Base-by-base conservation (phyloP, 37 sponge, comb jelly and placozoan species). In the Cliona cf. orientalis region DNA sequence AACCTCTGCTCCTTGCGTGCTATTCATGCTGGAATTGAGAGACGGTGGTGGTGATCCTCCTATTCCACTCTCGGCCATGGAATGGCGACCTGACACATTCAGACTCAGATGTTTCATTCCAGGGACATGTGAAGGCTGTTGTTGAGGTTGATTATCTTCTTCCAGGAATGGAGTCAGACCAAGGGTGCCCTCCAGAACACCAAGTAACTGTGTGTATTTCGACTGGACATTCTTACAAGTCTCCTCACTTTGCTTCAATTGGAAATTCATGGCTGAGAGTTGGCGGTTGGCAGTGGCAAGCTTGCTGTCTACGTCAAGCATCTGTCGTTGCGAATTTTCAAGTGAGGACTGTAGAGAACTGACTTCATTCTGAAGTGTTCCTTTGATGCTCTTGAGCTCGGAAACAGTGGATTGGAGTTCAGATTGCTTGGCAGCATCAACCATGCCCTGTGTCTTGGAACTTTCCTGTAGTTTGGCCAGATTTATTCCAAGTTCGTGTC, bases 41-140 rank as follows among this genome's bases (percentile, higher is more conserved):
- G 81, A 87, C 6, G 57, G 2, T 17, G 65, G 62, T 38, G 57
- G n/a, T 37, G 81, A 74, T 17, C 43, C 61, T 14, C 87, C 89
- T 2, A 88, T 29, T 1, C 83, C 89, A 76, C 89, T 82, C 32
- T 88, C 89, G 22, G 57, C 78, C n/a, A n/a, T n/a, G n/a, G n/a
- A n/a, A 21, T 23, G 71, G 41, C 68, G 53, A 45, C 4, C 31
- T 23, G 62, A 5, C 9, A 59, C 53, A 49, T 14, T 49, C 14
- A 14, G 14, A 49, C 53, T 14, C 9, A 49, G 53, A 72, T 72
- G n/a, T 5, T 36, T 36, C 35, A 19, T 66, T 11, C 6, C 3
- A 39, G 35, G 29, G 2, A 43, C n/a, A n/a, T n/a, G n/a, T 6
- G 46, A 26, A 14, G 35, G 4, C 49, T 46, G 49, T 1, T n/a